Conservation (phyloP, 2,797 vertebrate genomes). For the Pteronotus mesoamericanus region DNA sequence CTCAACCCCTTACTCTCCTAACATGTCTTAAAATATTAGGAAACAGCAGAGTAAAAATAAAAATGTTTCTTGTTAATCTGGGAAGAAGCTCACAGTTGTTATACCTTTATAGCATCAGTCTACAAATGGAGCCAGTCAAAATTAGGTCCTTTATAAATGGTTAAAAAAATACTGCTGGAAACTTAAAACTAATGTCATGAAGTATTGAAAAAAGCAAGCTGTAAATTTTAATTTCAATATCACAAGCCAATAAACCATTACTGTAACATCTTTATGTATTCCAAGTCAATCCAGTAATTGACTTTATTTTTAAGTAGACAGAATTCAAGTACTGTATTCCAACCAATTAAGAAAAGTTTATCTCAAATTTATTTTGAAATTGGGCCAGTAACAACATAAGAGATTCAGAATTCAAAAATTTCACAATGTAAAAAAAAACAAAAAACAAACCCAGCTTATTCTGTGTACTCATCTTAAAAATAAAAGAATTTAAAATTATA, state of each 20-base stretch:
- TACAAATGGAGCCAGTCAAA: neutral
- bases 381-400: neutral
- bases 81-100: neutral
- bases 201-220: conserved; percentile 6
- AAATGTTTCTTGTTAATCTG: neutral
- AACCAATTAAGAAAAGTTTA: conserved; percentile 38
- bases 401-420: conserved; percentile 7
- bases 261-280: conserved; percentile 29
- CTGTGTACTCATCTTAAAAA: neutral
- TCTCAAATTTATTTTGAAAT: conserved; percentile 49
- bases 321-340: conserved; percentile 15
- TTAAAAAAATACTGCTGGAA: conserved; percentile 35
- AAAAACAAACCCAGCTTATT: neutral
- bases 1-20: neutral
- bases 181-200: conserved; percentile 34
- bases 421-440: neutral
- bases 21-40: neutral
- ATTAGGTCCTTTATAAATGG: neutral
- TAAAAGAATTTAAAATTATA: neutral
- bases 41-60: neutral
- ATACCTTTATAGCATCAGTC: neutral
- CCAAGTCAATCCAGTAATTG: neutral
- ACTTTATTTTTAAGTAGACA: conserved; percentile 36
- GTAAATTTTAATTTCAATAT: conserved; percentile 50
- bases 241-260: conserved; percentile 26